These are phyloP conservation scores for Lepeophtheirus nordmannii DNA, from an alignment of 2,888 invertebrate species.

Conservation along the genomic window DNA sequence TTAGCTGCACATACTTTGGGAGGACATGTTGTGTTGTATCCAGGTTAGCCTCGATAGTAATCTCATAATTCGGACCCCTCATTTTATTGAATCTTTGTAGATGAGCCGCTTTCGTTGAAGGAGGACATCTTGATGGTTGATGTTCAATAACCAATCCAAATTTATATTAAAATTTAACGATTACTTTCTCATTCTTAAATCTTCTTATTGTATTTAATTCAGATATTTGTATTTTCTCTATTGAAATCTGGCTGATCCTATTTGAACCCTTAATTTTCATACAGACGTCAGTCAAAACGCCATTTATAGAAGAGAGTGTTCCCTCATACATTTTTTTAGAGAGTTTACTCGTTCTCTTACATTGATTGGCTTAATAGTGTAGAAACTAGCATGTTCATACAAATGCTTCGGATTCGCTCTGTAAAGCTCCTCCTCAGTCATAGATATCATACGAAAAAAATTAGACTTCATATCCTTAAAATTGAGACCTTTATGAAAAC, in stretches of 20 bases:
- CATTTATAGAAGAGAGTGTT: background rate
- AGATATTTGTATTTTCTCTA: background rate
- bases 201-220: background rate
- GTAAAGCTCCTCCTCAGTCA: background rate
- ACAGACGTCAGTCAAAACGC: background rate
- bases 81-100: background rate
- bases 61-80: background rate
- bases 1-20: background rate
- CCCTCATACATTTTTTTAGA: background rate
- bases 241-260: background rate
- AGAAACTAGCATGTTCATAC: background rate
- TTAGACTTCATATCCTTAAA: no score
- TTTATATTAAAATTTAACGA: background rate
- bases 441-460: no score
- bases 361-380: background rate
- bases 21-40: background rate
- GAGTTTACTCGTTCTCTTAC: background rate
- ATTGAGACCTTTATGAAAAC: no score
- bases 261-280: background rate
- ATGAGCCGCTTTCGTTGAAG: background rate
- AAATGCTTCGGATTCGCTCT: background rate
- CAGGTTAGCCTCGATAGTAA: background rate
- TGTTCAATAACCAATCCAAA: background rate
- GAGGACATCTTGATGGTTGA: background rate
- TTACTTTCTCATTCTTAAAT: background rate